phyloP scores from a whole-genome alignment of 1,140 invertebrate species.

The Pseudoatta argentina region DNA sequence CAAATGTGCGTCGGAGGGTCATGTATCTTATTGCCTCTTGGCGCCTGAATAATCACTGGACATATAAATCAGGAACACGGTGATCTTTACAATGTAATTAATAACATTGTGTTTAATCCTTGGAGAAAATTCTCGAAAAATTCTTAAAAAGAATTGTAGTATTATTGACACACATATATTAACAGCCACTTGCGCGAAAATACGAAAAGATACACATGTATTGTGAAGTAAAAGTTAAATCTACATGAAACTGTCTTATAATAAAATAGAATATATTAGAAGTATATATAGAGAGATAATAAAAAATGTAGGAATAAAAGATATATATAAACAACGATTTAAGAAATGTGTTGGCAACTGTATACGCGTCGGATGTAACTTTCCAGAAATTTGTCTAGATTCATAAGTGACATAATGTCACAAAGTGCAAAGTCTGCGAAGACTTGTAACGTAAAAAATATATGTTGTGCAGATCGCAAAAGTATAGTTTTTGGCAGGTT shows the following conservation, averaged over 20 bases:
- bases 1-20: constrained; percentile 42
- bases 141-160: background rate
- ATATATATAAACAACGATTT: background rate
- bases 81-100: background rate
- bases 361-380: background rate
- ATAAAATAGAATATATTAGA: background rate
- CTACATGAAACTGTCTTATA: background rate
- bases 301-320: background rate
- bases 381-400: constrained; percentile 46
- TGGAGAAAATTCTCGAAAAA: background rate
- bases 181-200: background rate
- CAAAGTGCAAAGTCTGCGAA: constrained; percentile 38
- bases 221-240: background rate
- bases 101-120: background rate
- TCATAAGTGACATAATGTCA: constrained; percentile 54
- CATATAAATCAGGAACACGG: background rate
- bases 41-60: constrained; percentile 49
- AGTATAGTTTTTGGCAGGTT: constrained; percentile 57
- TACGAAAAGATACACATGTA: too few species aligned
- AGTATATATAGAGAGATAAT: background rate
- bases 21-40: constrained; percentile 41
- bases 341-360: constrained; percentile 17
- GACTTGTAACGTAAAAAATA: constrained; percentile 33
- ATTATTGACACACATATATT: background rate
- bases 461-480: constrained; percentile 24